These are phyloP conservation scores for Pandemis cinnamomeana DNA, from an alignment of 2,888 invertebrate genomes.

Conservation along the genomic window DNA sequence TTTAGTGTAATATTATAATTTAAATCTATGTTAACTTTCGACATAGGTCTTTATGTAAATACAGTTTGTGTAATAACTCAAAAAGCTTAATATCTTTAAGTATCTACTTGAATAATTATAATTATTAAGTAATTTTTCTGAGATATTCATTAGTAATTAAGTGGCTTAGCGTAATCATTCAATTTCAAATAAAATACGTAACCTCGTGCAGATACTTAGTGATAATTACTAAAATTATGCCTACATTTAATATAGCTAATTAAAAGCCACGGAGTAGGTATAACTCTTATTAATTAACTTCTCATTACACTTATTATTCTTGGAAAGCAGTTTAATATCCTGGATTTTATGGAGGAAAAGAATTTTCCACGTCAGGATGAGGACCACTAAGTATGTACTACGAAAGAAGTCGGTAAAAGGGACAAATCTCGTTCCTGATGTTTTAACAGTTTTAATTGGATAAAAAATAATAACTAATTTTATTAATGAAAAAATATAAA, in stretches of 20 bases:
- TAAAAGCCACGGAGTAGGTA: not conserved
- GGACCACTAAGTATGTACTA: no score
- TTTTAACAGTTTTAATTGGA: no score
- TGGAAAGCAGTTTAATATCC: not conserved
- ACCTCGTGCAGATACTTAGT: not conserved
- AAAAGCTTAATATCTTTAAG: no score
- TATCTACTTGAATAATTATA: no score
- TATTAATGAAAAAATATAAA: no score
- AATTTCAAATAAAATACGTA: not conserved
- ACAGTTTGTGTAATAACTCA: not conserved
- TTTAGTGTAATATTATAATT: not conserved
- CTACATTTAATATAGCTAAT: not conserved
- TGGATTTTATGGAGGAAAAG: not conserved
- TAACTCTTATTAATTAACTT: not conserved
- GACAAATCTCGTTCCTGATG: no score
- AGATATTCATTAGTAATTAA: no score
- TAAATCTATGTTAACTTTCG: not conserved
- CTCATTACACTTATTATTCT: not conserved
- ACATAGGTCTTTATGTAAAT: not conserved
- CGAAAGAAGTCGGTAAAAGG: no score
- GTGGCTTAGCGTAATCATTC: not conserved
- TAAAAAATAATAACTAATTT: no score
- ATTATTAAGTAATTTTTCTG: no score
- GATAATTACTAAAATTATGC: not conserved
- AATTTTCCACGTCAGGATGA: not conserved